Conservation (phyloP, 1,140 invertebrate genomes). For the Drosophila rufa region DNA sequence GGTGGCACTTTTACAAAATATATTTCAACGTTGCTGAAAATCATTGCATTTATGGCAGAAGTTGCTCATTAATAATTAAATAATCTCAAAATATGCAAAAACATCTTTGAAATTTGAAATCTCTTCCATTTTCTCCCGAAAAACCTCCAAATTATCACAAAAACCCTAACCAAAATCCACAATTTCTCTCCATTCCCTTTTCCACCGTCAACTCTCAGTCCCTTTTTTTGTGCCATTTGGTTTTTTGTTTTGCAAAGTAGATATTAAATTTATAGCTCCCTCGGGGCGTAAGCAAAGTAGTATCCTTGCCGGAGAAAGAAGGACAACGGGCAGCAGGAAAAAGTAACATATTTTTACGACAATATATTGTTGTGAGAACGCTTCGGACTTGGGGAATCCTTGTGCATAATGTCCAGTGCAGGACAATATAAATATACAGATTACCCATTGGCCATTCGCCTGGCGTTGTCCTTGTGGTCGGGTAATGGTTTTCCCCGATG, state of each 20-base stretch:
- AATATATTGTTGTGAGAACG: constrained; percentile 72
- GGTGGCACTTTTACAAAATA: too few relatives aligned
- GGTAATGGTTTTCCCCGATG: constrained; percentile 52
- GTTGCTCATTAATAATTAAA: not conserved
- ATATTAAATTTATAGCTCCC: constrained; percentile 85
- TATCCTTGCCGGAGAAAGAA: constrained; percentile 38
- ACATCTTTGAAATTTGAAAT: not conserved
- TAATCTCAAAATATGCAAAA: not conserved
- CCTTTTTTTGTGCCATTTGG: constrained; percentile 63
- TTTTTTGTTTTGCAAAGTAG: constrained; percentile 84
- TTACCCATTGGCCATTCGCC: constrained; percentile 58
- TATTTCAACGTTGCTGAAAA: too few relatives aligned
- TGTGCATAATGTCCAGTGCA: constrained; percentile 75
- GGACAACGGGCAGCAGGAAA: constrained; percentile 40
- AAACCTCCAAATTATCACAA: constrained; percentile 6
- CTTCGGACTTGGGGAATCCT: constrained; percentile 65
- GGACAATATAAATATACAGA: constrained; percentile 82
- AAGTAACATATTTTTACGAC: constrained; percentile 83
- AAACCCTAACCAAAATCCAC: constrained; percentile 11
- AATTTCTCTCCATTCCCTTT: constrained; percentile 10
- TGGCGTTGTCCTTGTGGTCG: constrained; percentile 49
- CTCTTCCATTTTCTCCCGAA: not conserved
- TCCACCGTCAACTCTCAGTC: constrained; percentile 1
- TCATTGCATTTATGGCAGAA: too few relatives aligned
- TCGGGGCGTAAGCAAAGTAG: constrained; percentile 80